Evolutionary conservation across 2,113 vertebrate genomes (phyloP), one percentile per base, ranked within the genome.

Genomic region (Brienomyrus brachyistius): DNA sequence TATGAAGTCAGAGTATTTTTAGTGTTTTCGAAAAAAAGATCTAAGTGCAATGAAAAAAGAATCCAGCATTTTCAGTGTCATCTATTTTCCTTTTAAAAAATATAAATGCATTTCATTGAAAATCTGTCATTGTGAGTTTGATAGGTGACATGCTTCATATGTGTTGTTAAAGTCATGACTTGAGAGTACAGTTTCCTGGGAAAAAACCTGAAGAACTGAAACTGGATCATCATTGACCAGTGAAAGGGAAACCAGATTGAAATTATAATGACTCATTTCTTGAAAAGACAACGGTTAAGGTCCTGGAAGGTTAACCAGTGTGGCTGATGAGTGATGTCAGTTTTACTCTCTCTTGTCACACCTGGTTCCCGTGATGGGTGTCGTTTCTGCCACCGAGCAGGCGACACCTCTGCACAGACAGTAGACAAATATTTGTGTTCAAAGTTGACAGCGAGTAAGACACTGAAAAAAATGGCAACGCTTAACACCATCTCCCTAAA

Each of bases 1-100:
- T 93, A 95, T 95, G 93, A 95, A 92, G 95, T 95, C 93, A 91
- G 95, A 91, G 95, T 96, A 94, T 97, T 97, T 98, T 97, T 97
- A 95, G 95, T 92, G 95, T 96, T 95, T 95, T 95, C 92, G 95
- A 95, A 85, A n/a, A 77, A 17, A 94, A 19, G 19, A 96, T 96
- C 95, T 94, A 95, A 96, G 96, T 97, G 91, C 89, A 94, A 91
- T 77, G 70, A 82, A 43, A 77, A 40, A 19, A 19, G 31, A 89
- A 85, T 91, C 89, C 91, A 94, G 94, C 93, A 94, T 92, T 93
- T 94, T 91, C 88, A 90, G 91, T 94, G 94, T 94, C 93, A 92
- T 90, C 92, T 90, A 74, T 51, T 82, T 94, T 92, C 87, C 88
- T 80, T 80, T 80, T 80, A 40, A 92, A 54, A 92, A 94, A 92